Conservation (phyloP, 2,888 invertebrate genomes). For the Flexamia atlantica region DNA sequence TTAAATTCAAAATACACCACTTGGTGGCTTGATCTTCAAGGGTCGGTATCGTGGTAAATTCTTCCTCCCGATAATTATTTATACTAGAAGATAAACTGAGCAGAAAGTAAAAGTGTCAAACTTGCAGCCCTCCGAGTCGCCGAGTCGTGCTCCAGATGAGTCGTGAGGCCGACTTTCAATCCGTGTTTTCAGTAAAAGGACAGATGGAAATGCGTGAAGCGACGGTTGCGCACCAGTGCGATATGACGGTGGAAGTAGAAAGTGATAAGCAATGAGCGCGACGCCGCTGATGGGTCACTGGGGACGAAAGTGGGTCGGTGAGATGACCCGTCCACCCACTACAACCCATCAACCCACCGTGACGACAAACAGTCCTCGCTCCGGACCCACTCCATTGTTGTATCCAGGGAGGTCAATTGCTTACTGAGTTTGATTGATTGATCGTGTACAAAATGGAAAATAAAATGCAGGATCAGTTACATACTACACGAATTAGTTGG, state of each 20-base stretch:
- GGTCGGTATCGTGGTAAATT: no score
- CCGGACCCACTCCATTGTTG: no score
- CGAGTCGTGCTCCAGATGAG: conserved; percentile 9
- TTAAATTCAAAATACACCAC: no score
- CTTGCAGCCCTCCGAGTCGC: background rate
- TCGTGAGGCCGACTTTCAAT: conserved; percentile 30
- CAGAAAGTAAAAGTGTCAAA: conserved; percentile 10
- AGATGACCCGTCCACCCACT: background rate
- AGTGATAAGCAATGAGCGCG: conserved; percentile 50
- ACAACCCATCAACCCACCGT: background rate
- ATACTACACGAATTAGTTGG: no score
- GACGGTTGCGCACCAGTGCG: conserved; percentile 37
- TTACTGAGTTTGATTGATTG: no score
- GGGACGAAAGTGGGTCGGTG: conserved; percentile 25
- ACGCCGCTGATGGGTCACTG: conserved; percentile 42
- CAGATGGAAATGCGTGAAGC: conserved; percentile 19
- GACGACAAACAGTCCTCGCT: background rate
- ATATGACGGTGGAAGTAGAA: conserved; percentile 51
- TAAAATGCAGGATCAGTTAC: no score
- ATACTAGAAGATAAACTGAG: no score
- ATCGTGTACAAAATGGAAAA: no score
- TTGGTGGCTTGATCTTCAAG: no score
- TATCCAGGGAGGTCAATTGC: no score
- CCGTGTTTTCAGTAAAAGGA: conserved; percentile 11
- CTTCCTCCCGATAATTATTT: no score